A percentile compares a stretch with the other conserved stretches of the same genome.
Conservation (phyloP, 2,888 invertebrate species). For the Philaethria dido region DNA sequence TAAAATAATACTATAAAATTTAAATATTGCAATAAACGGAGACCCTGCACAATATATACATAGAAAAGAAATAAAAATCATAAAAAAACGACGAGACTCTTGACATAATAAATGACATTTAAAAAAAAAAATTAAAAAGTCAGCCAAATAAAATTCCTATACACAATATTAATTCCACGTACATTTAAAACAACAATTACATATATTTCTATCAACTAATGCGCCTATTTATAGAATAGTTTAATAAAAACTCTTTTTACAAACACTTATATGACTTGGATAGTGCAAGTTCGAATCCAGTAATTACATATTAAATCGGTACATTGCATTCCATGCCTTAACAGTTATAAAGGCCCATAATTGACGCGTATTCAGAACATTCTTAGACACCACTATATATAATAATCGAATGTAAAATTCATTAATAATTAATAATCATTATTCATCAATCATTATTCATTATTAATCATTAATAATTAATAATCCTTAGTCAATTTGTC, state of each 20-base stretch:
- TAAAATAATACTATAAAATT: conserved; percentile 12
- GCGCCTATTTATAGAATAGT: background rate
- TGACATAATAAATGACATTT: background rate
- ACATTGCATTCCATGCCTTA: conserved; percentile 16
- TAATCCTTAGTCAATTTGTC: conserved; percentile 3
- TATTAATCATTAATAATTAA: background rate
- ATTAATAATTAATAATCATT: background rate
- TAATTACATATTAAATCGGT: conserved; percentile 19
- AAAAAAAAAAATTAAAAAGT: background rate
- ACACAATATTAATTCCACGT: background rate
- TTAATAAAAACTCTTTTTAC: conserved; percentile 9
- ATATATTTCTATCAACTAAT: background rate
- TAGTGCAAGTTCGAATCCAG: conserved; percentile 1
- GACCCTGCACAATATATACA: background rate
- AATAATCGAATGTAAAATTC: no score
- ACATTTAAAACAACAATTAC: background rate
- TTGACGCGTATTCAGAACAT: conserved; percentile 18
- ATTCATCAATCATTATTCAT: no score
- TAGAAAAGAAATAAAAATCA: background rate
- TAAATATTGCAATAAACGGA: background rate
- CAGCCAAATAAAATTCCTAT: background rate
- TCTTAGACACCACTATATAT: conserved; percentile 5
- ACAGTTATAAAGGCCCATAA: conserved; percentile 24
- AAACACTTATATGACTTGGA: background rate
- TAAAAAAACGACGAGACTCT: background rate